Evolutionary conservation across 1,140 invertebrate genomes (phyloP), one percentile per base, ranked within the genome.

Genomic region (Pseudomyrmex concolor): DNA sequence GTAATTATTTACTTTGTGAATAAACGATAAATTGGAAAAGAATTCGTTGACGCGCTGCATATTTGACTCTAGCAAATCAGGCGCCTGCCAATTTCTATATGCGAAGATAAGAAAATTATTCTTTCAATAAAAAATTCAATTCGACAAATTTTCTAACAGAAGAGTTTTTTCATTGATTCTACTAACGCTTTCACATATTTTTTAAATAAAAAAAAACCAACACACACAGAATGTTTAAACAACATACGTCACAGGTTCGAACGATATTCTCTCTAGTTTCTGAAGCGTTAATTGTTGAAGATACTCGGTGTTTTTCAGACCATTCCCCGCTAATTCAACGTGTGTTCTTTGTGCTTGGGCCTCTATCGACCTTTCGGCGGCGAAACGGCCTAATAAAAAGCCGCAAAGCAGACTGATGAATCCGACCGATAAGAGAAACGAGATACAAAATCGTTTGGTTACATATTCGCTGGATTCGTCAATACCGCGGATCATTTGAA

Each of bases 361-460:
- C 7, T 91, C 83, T 10, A 92, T 57, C 0, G 91, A 91, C 25
- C 92, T 86, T 57, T 95, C 93, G 12, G 93, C 84, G 0, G 92
- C 92, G 51, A 94, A 95, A 48, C 93, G 92, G 0, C 94, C 94
- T 15, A 95, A 76, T 3, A 95, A 73, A 84, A 95, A 95, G 83
- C 95, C 95, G 54, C 93, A 94, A 5, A 95, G 80, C 9, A 95
- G 63, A 34, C 92, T 89, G n/a, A 95, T 90, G 70, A 95, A 95
- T 4, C 94, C 93, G 12, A 94, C 87, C 4, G 93, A 94, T 13
- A 95, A 91, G 7, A 95, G 80, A 34, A 94, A 92, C n/a, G 94
- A 95, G 68, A 94, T 94, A 73, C 95, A 95, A 87, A 95, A 93
- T 19, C 94, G 91, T 87, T 95, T 95, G 8, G 94, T 95, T 2